Percentiles rank a stretch among this genome's conserved stretches.
phyloP scores from a whole-genome alignment of 2,888 invertebrate genomes.

The Axea sp. region DNA sequence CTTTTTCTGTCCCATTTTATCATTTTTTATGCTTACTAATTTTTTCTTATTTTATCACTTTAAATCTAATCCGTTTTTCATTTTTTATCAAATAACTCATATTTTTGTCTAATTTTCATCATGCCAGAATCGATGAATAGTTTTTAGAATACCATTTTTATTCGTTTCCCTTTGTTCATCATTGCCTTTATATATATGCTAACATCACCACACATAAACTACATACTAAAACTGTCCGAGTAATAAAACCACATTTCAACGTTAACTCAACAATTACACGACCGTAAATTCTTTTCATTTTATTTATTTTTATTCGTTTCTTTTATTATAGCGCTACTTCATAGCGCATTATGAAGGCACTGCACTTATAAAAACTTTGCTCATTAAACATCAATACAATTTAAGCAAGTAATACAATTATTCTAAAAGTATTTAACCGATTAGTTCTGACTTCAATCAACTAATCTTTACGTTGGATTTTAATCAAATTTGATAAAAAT shows the following conservation, averaged over 20 bases:
- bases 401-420: conserved; percentile 6
- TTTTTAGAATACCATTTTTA: no score
- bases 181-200: no score
- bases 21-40: no score
- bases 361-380: background rate
- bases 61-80: no score
- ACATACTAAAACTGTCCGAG: conserved; percentile 13
- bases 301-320: conserved; percentile 10
- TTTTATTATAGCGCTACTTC: conserved; percentile 7
- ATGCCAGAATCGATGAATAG: no score
- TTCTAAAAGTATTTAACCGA: no score
- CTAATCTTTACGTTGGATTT: conserved; percentile 7
- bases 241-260: conserved; percentile 22
- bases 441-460: conserved; percentile 7
- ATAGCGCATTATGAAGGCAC: conserved; percentile 4
- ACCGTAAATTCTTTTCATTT: conserved; percentile 18
- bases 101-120: no score
- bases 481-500: background rate
- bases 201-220: no score
- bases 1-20: no score
- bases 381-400: conserved; percentile 8
- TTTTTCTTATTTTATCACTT: no score
- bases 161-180: no score
- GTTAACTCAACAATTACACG: conserved; percentile 31
- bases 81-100: no score